Conservation (phyloP, 1,140 invertebrate species). For the Glossosoma conforme region DNA sequence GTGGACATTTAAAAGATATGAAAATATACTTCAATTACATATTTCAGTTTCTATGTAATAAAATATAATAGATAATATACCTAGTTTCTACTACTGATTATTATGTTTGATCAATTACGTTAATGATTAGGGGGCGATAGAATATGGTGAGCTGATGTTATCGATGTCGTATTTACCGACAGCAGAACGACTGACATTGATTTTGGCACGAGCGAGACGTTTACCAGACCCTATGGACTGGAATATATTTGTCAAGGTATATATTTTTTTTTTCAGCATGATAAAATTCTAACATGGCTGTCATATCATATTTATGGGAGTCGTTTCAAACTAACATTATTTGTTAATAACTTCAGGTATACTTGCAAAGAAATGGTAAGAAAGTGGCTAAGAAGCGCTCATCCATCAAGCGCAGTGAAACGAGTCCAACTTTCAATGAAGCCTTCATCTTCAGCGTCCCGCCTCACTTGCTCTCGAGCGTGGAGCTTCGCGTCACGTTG, state of each 20-base stretch:
- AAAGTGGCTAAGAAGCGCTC: conserved; percentile 75
- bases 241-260: conserved; percentile 28
- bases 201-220: conserved; percentile 61
- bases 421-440: conserved; percentile 73
- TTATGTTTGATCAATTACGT: not conserved
- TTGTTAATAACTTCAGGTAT: no score
- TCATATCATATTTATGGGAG: no score
- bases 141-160: conserved; percentile 65
- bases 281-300: no score
- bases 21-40: no score
- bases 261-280: no score
- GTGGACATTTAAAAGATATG: no score
- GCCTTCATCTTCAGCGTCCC: conserved; percentile 75
- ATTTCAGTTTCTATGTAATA: no score
- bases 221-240: conserved; percentile 23
- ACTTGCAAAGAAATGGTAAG: conserved; percentile 69
- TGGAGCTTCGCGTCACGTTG: conserved; percentile 62
- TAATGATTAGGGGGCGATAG: conserved; percentile 21
- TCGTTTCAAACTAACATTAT: no score
- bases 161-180: conserved; percentile 67
- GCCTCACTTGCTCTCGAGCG: conserved; percentile 57
- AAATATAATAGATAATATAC: no score
- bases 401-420: conserved; percentile 62
- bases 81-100: not conserved
- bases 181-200: conserved; percentile 66